Base-by-base conservation (phyloP, 2,113 vertebrate species). In the Dromaius novaehollandiae region DNA sequence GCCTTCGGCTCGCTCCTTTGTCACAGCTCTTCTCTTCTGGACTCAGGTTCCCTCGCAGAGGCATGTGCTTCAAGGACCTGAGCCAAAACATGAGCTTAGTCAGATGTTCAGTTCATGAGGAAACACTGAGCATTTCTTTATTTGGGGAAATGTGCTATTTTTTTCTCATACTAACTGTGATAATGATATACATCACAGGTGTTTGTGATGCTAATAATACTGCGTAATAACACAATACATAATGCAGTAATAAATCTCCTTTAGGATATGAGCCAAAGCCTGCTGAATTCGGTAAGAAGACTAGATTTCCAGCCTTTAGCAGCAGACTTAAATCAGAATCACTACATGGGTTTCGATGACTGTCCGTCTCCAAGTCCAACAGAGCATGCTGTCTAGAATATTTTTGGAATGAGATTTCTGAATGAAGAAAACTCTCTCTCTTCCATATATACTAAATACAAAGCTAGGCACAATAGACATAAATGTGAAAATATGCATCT, bases 111-210 rank as follows among this genome's bases (percentile, higher is more conserved):
- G 55, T 1, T 7, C 38, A 63, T 63, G 82, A 97, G n/a, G 82
- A 53, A 88, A 86, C 55, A 66, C 64, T 30, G 40, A 93, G 44
- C 71, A 71, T 81, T 94, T 95, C 93, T 95, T 78, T 95, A 94
- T 91, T 93, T 91, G 92, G 95, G 70, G 50, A 94, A 88, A 68
- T 2, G 38, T 74, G 75, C 32, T 85, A n/a, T 4, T n/a, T 79
- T 91, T 87, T 42, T 4, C 64, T 75, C 25, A 9, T 26, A 34
- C 24, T 56, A 56, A 15, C 34, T 58, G 1, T 20, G 53, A 50
- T 15, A 80, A 50, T 74, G 63, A 38, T 63, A 44, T 69, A 44
- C 20, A 80, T 94, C 60, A 82, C 0, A 5, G 4, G 24, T 68
- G 21, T 61, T 80, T 71, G 50, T 55, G 68, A 83, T 34, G 75